Evolutionary conservation across 2,888 invertebrate species (phyloP).

Genomic region (Oasisia sp.): DNA sequence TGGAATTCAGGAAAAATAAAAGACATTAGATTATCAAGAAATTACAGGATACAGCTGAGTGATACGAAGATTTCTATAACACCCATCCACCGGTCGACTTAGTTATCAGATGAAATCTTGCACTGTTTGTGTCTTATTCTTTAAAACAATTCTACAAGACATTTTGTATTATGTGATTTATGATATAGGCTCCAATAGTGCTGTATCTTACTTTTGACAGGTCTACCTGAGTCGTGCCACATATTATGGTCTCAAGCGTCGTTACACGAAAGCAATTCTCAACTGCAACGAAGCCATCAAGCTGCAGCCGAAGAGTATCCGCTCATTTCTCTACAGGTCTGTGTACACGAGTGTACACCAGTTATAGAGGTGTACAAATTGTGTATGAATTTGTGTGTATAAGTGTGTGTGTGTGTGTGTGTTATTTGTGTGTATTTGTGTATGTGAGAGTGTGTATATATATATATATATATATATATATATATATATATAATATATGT

Average conservation of each 20-base stretch:
- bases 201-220: constrained; percentile 42
- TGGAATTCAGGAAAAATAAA: too few relatives aligned
- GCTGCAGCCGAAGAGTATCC: constrained; percentile 62
- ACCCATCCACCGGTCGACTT: too few relatives aligned
- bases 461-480: background rate
- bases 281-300: constrained; percentile 66
- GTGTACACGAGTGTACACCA: background rate
- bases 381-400: background rate
- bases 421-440: too few relatives aligned
- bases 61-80: too few relatives aligned
- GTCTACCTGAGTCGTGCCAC: constrained; percentile 64
- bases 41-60: too few relatives aligned
- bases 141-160: too few relatives aligned
- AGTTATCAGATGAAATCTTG: too few relatives aligned
- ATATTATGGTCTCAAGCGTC: constrained; percentile 61
- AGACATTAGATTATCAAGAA: too few relatives aligned
- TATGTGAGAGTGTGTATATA: too few relatives aligned
- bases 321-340: constrained; percentile 63
- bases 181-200: background rate
- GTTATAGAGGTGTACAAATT: background rate
- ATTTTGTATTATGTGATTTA: too few relatives aligned
- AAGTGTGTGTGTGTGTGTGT: background rate
- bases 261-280: constrained; percentile 64
- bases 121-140: too few relatives aligned
- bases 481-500: background rate